Conservation (phyloP, 53 echinoderm and acorn worm species). For the Astropecten irregularis region DNA sequence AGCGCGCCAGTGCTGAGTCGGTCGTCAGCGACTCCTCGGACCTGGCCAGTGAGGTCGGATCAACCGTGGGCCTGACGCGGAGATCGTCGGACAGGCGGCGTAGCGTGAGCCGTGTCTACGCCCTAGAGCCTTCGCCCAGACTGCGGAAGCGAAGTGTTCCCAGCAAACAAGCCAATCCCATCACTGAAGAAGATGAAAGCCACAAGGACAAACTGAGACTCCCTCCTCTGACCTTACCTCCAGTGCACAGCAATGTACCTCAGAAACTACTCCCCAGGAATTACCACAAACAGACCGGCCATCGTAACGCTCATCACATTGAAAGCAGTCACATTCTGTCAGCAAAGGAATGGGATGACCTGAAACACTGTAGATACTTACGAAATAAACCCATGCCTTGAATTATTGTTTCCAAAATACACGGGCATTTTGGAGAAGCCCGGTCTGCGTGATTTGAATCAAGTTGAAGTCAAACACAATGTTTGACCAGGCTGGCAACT, state of each 20-base stretch:
- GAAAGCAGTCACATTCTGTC: slow-evolving; percentile 40
- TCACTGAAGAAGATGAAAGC: neutral
- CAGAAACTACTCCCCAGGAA: slow-evolving; percentile 23
- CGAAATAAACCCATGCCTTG: slow-evolving; percentile 39
- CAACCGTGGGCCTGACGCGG: neutral
- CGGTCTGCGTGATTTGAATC: no score
- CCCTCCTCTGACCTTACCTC: slow-evolving; percentile 50
- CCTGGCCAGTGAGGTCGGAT: neutral
- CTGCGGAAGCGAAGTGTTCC: neutral
- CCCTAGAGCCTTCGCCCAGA: slow-evolving; percentile 56
- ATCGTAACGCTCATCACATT: no score
- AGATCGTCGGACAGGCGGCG: slow-evolving; percentile 70
- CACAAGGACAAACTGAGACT: slow-evolving; percentile 10
- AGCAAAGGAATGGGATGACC: slow-evolving; percentile 83
- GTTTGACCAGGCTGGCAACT: no score
- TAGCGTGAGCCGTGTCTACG: slow-evolving; percentile 82
- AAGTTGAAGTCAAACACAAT: no score
- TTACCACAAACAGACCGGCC: neutral
- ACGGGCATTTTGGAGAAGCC: no score
- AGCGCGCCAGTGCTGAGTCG: slow-evolving; percentile 73
- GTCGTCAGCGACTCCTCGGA: slow-evolving; percentile 57
- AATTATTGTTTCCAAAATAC: no score
- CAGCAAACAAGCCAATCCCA: neutral
- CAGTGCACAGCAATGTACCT: slow-evolving; percentile 39
- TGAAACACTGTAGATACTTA: slow-evolving; percentile 86